Percentiles rank a stretch among this genome's conserved stretches.
Evolutionary conservation across 1,140 invertebrate species (phyloP).

Genomic region (Hyposmocoma kahamanoa): DNA sequence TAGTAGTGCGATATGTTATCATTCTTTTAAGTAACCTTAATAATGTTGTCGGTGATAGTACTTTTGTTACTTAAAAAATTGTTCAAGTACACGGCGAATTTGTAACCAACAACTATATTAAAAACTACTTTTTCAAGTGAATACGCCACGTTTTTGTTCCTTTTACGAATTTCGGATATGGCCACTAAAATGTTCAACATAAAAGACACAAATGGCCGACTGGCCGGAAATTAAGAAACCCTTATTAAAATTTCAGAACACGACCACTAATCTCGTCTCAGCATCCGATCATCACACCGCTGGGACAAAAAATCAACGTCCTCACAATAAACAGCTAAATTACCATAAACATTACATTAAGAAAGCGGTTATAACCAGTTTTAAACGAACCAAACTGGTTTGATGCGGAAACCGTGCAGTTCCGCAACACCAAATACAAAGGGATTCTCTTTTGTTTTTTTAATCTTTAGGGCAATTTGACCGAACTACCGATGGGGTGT

Average conservation of each 20-base stretch:
- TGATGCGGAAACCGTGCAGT: not conserved
- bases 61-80: no score
- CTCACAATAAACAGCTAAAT: not conserved
- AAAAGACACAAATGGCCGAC: constrained; percentile 54
- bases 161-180: no score
- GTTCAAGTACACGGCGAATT: no score
- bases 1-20: no score
- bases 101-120: no score
- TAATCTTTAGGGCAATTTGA: not conserved
- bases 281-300: not conserved
- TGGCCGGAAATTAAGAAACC: constrained; percentile 48
- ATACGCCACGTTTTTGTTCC: no score
- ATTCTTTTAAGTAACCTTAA: no score
- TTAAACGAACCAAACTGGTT: constrained; percentile 25
- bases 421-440: not conserved
- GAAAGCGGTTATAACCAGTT: constrained; percentile 31
- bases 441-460: not conserved
- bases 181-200: no score
- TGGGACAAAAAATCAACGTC: constrained; percentile 35
- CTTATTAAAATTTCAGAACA: not conserved
- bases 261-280: not conserved
- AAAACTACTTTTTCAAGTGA: no score
- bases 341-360: not conserved
- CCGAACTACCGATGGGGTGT: not conserved
- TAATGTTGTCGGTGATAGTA: no score